Percentiles rank a stretch among this genome's conserved stretches.
Conservation (phyloP, 92 coral and sea anemone genomes). For the Phenganax marumi region DNA sequence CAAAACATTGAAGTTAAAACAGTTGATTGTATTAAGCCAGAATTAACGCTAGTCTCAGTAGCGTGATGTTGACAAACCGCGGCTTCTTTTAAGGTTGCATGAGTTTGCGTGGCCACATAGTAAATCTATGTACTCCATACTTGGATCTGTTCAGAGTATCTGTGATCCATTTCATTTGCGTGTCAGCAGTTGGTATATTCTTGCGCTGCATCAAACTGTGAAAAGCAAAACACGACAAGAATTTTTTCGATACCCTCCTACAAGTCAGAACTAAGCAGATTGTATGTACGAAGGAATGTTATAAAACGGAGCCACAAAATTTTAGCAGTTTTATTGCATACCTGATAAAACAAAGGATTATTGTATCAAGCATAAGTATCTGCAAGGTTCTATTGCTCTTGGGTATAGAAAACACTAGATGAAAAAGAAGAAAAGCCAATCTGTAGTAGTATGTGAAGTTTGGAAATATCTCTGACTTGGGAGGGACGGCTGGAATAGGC, state of each 20-base stretch:
- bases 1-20: no score
- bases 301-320: not conserved
- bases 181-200: not conserved
- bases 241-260: no score
- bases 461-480: no score
- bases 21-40: not conserved
- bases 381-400: slow-evolving; percentile 67
- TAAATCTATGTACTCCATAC: not conserved
- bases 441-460: no score
- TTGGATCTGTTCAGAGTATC: slow-evolving; percentile 18
- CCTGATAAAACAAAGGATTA: slow-evolving; percentile 72
- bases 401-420: slow-evolving; percentile 68
- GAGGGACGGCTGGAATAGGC: no score
- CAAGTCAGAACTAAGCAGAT: not conserved
- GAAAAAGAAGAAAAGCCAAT: not conserved
- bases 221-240: not conserved
- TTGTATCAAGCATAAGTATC: slow-evolving; percentile 82
- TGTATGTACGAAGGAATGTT: not conserved
- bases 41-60: no score
- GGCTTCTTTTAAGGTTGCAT: no score
- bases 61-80: no score
- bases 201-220: not conserved
- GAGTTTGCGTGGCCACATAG: no score
- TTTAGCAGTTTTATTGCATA: slow-evolving; percentile 7
- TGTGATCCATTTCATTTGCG: slow-evolving; percentile 20